Percentiles rank a stretch among this genome's conserved stretches.
Conservation (phyloP, 2,113 vertebrate genomes). For the Brienomyrus longianalis region DNA sequence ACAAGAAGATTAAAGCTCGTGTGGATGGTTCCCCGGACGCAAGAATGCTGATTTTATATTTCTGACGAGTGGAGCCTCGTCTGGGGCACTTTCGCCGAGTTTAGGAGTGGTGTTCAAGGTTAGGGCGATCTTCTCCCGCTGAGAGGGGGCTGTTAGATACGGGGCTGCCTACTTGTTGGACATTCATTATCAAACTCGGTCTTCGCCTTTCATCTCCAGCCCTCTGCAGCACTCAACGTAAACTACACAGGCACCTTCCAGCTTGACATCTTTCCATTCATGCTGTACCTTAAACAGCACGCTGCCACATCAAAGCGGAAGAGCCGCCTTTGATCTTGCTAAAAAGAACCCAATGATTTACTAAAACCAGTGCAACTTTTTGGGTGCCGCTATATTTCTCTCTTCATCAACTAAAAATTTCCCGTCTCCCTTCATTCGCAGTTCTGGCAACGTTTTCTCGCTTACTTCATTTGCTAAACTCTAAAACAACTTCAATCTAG, state of each 20-base stretch:
- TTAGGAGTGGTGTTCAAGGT: conserved; percentile 57
- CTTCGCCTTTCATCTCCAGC: conserved; percentile 91
- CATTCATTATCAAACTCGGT: conserved; percentile 92
- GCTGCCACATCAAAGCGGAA: conserved; percentile 87
- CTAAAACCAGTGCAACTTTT: conserved; percentile 81
- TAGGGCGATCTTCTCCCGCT: conserved; percentile 49
- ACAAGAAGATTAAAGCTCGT: conserved; percentile 61
- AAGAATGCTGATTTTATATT: conserved; percentile 24
- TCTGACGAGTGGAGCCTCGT: conserved; percentile 43
- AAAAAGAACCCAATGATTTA: conserved; percentile 88
- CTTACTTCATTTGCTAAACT: not conserved
- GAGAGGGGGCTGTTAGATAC: conserved; percentile 55
- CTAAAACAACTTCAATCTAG: not conserved
- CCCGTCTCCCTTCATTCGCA: conserved; percentile 42
- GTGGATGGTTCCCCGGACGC: conserved; percentile 34
- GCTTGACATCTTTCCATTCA: conserved; percentile 96
- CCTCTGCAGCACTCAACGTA: conserved; percentile 85
- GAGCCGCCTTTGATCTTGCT: conserved; percentile 84
- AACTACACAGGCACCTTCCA: conserved; percentile 96
- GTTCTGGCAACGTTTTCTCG: not conserved
- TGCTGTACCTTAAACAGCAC: conserved; percentile 97
- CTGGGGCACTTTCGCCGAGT: conserved; percentile 38
- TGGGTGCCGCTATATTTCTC: conserved; percentile 61
- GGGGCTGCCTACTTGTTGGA: conserved; percentile 75
- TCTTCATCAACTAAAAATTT: conserved; percentile 43